A percentile compares a stretch with the other conserved stretches of the same genome.
phyloP scores from a whole-genome alignment of 2,113 vertebrate species.

The Anarhynchus alexandrinus region DNA sequence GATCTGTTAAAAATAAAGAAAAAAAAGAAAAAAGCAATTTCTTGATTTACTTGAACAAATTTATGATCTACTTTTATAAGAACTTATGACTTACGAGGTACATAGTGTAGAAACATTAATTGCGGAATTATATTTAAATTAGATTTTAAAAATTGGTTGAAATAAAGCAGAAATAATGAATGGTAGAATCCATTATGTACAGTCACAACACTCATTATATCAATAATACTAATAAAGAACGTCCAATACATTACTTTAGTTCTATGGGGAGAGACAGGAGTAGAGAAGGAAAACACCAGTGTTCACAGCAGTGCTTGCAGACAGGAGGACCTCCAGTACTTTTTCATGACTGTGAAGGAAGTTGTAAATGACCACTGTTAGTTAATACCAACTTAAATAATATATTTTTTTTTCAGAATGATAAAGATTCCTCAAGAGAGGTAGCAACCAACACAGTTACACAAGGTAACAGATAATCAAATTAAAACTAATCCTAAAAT shows the following conservation, averaged over 20 bases:
- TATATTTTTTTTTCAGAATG: not conserved
- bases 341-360: not conserved
- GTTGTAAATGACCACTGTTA: not conserved
- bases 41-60: not conserved
- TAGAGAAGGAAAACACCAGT: not conserved
- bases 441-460: not conserved
- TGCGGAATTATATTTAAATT: not conserved
- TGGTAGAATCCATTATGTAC: not conserved
- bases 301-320: not conserved
- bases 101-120: not conserved
- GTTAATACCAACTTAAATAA: not conserved
- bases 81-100: not conserved
- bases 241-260: not conserved
- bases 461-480: not conserved
- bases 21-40: not conserved
- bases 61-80: not conserved
- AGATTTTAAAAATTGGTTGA: not conserved
- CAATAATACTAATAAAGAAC: not conserved
- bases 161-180: not conserved
- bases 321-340: not conserved
- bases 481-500: not conserved
- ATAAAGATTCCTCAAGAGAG: not conserved
- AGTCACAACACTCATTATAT: not conserved
- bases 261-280: not conserved
- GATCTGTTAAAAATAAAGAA: not conserved